Evolutionary conservation across 2,797 vertebrate genomes (phyloP).

Genomic region (Lophotriccus pileatus): DNA sequence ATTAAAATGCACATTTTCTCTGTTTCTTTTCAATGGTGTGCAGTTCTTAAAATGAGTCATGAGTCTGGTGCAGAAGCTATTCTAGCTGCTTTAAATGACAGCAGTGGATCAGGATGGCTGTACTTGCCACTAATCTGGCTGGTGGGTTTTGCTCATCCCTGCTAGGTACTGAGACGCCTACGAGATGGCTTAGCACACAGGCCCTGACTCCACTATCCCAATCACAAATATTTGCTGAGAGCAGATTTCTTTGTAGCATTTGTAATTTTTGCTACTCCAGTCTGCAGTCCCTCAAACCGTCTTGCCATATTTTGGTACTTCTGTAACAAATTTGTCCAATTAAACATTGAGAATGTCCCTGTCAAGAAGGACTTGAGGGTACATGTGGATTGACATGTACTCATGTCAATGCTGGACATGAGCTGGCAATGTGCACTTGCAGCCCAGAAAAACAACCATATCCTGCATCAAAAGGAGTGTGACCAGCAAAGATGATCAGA

Average conservation of each 20-base stretch:
- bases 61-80: not conserved
- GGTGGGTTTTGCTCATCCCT: not conserved
- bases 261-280: not conserved
- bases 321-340: not conserved
- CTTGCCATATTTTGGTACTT: not conserved
- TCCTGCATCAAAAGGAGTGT: not conserved
- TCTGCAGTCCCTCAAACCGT: not conserved
- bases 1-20: not conserved
- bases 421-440: rapidly evolving
- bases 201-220: not conserved
- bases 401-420: not conserved
- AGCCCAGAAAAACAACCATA: not conserved
- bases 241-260: not conserved
- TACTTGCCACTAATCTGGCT: not conserved
- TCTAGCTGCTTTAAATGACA: not conserved
- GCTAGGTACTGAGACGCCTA: not conserved
- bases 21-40: not conserved
- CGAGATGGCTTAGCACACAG: not conserved
- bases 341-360: not conserved
- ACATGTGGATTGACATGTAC: too few relatives aligned
- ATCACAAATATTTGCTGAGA: not conserved
- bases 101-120: not conserved
- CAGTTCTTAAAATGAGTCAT: not conserved
- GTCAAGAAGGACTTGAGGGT: not conserved
- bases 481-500: not conserved